phyloP scores from a whole-genome alignment of 2,797 vertebrate genomes.

The Hydrophis major region DNA sequence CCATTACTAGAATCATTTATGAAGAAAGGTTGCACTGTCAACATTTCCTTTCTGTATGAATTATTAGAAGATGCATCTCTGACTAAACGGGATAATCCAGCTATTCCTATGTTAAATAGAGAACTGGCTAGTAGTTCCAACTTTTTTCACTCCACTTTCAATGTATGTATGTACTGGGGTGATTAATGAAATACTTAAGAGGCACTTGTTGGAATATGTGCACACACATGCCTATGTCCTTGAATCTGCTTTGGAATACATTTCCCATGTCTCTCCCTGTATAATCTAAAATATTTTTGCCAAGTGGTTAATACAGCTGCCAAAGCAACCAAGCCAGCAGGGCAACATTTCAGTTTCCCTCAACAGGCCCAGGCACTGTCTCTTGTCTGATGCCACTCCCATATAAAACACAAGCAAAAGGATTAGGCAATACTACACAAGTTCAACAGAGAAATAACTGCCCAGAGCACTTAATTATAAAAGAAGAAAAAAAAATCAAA shows the following conservation, averaged over 20 bases:
- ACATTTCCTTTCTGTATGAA: background rate
- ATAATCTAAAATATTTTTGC: slow-evolving; percentile 23
- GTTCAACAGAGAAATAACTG: background rate
- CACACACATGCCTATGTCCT: background rate
- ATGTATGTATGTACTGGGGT: background rate
- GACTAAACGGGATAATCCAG: background rate
- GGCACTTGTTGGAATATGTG: background rate
- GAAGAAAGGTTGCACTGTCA: background rate
- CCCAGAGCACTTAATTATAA: background rate
- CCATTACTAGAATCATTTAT: background rate
- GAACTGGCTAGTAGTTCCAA: background rate
- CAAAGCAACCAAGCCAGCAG: slow-evolving; percentile 35
- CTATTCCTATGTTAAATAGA: background rate
- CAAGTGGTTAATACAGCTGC: slow-evolving; percentile 16
- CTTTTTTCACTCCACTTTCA: background rate
- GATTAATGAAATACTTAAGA: slow-evolving; percentile 8
- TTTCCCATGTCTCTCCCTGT: slow-evolving; percentile 9
- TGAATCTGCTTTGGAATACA: background rate
- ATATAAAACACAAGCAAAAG: background rate
- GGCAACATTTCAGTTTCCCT: slow-evolving; percentile 31
- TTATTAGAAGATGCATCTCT: background rate
- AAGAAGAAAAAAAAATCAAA: background rate
- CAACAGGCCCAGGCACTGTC: slow-evolving; percentile 20
- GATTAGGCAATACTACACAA: background rate
- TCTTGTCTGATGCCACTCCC: slow-evolving; percentile 15